Conservation (phyloP, 2,888 invertebrate species). For the Rhamphomyia laevipes region DNA sequence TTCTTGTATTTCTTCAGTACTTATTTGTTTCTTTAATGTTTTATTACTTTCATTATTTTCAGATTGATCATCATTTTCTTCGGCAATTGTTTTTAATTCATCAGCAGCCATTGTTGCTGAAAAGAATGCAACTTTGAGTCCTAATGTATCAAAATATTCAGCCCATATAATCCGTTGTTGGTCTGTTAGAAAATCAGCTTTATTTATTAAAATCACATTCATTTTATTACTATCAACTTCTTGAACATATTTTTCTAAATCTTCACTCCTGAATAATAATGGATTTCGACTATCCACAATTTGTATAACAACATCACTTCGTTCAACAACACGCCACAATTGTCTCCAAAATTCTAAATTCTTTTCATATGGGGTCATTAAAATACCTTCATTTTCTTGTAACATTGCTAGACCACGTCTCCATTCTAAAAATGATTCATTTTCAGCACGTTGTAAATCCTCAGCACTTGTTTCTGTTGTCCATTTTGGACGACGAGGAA, state of each 20-base stretch:
- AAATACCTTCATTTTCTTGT: constrained; percentile 65
- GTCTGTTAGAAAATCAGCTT: constrained; percentile 81
- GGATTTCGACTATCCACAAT: constrained; percentile 97
- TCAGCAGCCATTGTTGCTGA: constrained; percentile 62
- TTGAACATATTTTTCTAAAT: constrained; percentile 76
- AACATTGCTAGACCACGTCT: constrained; percentile 65
- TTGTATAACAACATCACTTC: constrained; percentile 84
- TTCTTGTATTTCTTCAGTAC: constrained; percentile 38
- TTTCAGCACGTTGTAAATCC: constrained; percentile 68
- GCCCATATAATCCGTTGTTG: constrained; percentile 76
- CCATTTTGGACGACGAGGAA: constrained; percentile 85
- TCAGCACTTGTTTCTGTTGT: constrained; percentile 59
- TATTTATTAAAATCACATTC: constrained; percentile 84
- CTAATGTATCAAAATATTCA: constrained; percentile 62
- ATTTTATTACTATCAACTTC: constrained; percentile 60
- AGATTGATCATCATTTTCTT: constrained; percentile 22
- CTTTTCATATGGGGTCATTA: constrained; percentile 93
- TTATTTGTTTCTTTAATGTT: constrained; percentile 15
- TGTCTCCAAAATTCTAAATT: constrained; percentile 98
- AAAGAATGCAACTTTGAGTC: constrained; percentile 75
- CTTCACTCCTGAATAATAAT: constrained; percentile 80
- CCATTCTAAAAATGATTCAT: constrained; percentile 82
- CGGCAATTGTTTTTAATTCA: constrained; percentile 35
- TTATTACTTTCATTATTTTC: constrained; percentile 19
- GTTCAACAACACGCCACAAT: constrained; percentile 96